These are phyloP conservation scores for Chaetodon trifasciatus DNA, from an alignment of 2,797 vertebrate species.

Conservation along the genomic window DNA sequence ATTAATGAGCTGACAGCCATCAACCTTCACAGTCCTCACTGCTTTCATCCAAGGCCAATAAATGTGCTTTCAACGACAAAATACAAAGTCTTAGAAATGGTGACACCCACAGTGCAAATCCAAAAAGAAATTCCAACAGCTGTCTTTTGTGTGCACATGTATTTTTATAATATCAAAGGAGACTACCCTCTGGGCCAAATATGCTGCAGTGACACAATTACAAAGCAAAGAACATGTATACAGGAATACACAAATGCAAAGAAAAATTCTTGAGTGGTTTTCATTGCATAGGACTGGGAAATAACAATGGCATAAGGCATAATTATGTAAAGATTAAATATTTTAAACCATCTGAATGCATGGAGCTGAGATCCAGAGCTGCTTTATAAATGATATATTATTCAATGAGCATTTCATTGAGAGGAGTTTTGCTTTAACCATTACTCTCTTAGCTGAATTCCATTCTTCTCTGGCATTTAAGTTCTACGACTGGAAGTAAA, in stretches of 20 bases:
- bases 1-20: slow-evolving; percentile 77
- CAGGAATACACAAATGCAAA: slow-evolving; percentile 25
- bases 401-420: slow-evolving; percentile 15
- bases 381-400: slow-evolving; percentile 6
- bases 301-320: slow-evolving; percentile 1
- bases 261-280: slow-evolving; percentile 18
- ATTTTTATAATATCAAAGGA: slow-evolving; percentile 58
- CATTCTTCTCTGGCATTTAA: background rate
- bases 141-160: slow-evolving; percentile 44
- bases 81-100: slow-evolving; percentile 60
- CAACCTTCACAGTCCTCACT: slow-evolving; percentile 64
- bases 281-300: slow-evolving; percentile 10
- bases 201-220: slow-evolving; percentile 38
- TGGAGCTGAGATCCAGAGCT: background rate
- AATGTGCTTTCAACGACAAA: slow-evolving; percentile 67
- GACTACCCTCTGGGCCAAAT: slow-evolving; percentile 44
- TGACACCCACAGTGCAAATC: slow-evolving; percentile 61
- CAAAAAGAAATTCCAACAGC: slow-evolving; percentile 58
- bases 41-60: slow-evolving; percentile 75
- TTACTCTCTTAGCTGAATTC: background rate
- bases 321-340: slow-evolving; percentile 15
- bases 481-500: background rate
- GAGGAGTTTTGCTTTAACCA: slow-evolving; percentile 1
- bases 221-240: slow-evolving; percentile 39
- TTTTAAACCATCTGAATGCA: slow-evolving; percentile 11